Base-by-base conservation (phyloP, 2,113 vertebrate species). In the Micronycteris hirsuta region DNA sequence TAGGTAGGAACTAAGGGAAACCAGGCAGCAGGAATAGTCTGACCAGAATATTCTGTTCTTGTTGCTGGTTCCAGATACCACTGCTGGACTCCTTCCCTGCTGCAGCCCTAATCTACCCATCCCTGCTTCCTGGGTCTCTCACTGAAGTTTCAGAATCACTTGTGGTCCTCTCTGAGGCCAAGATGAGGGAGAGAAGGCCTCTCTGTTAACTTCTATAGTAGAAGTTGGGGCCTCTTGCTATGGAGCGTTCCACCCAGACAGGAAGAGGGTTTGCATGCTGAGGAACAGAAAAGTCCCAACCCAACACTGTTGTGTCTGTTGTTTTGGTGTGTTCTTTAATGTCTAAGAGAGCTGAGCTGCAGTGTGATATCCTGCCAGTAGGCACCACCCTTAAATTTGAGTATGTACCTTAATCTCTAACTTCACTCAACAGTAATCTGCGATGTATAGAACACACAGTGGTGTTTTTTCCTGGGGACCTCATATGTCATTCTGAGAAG, bases 261-360 rank as follows among this genome's bases (percentile, higher is more conserved):
- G 67, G 52, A 86, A 82, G 58, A 91, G 4, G 38, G 16, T 82
- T 76, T 84, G 89, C 33, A 41, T 41, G 16, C 31, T 28, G 41
- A 54, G 45, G 71, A 91, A 85, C 20, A 80, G 16, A 88, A 80
- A 49, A 77, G 41, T 58, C 20, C 19, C 49, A 54, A 20, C 31
- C 14, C 5, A 70, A 61, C 33, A 52, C 49, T 68, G 1, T 31
- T 56, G 9, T 54, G 93, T 96, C 45, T 67, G 3, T 54, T 70
- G 31, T 47, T 12, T 91, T 86, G 11, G 14, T n/a, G 12, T 87
- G 7, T 15, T 76, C 41, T 38, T 76, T 11, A 56, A 49, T 71
- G 83, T 88, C 91, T 91, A 86, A 45, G 94, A 91, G 94, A 91
- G 68, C 77, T 91, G 71, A 94, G 86, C 47, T 82, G 86, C 85